Evolutionary conservation across 2,113 vertebrate genomes (phyloP), one percentile per base, ranked within the genome.

Genomic region (Xenopus borealis): DNA sequence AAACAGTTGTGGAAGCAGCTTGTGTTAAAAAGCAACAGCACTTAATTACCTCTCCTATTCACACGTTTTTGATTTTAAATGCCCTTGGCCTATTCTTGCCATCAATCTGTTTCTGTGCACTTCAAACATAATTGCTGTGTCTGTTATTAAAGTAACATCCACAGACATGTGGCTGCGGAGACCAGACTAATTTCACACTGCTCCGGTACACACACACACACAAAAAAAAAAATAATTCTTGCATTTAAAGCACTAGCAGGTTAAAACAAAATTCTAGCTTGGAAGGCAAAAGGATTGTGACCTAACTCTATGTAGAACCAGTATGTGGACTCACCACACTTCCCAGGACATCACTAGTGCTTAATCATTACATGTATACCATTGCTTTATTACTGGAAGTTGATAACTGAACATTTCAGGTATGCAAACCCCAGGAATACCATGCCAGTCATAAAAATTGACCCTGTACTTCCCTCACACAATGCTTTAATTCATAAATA

Each of bases 1-100:
- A 40, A 86, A 83, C 77, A 85, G 84, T 85, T 82, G 82, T 87
- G 81, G 84, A 87, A 90, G 86, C 88, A 88, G 86, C 86, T 87
- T 79, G 78, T 64, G 69, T 72, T 84, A 84, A 83, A 85, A 85
- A 83, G 82, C 80, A 83, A 87, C 85, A 88, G 80, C 80, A 84
- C 79, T 72, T 81, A 82, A 82, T 86, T 76, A n/a, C 82, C 85
- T 80, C 82, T 83, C 81, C 45, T 69, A 76, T 69, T 69, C 74
- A 76, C 66, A 76, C 81, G 83, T 83, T 82, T 85, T 86, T 85
- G 83, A 76, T 62, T 76, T 76, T 70, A 69, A 76, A 76, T 76
- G 74, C 74, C 74, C 74, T 27, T 27, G 23, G 23, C 23, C 23
- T 62, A 46, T 53, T 40, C 27, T 64, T 52, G 59, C 74, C 74